Conservation (phyloP, 2,888 invertebrate genomes). For the Lasius fuliginosus region DNA sequence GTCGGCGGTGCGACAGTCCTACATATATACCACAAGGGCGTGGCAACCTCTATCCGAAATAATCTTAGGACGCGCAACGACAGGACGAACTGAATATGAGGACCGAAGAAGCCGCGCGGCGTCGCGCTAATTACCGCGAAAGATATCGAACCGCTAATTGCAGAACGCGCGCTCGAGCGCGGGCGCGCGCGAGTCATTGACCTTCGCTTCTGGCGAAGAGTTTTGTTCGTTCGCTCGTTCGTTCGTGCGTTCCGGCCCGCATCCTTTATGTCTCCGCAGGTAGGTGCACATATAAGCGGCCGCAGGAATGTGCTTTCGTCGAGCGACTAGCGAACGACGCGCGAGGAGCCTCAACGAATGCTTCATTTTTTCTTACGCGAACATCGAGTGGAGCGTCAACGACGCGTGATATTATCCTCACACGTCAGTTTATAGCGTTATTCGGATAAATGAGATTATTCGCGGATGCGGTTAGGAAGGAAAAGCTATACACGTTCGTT, state of each 20-base stretch:
- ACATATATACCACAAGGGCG: constrained; percentile 36
- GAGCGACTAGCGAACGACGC: constrained; percentile 35
- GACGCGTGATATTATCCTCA: constrained; percentile 42
- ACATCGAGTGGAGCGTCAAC: constrained; percentile 34
- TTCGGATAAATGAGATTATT: not conserved
- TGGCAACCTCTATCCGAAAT: constrained; percentile 41
- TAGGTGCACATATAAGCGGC: constrained; percentile 54
- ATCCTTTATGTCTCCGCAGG: constrained; percentile 56
- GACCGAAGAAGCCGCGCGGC: constrained; percentile 28
- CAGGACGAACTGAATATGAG: not conserved
- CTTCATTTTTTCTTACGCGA: constrained; percentile 35
- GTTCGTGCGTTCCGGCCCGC: constrained; percentile 59
- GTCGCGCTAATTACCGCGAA: constrained; percentile 65
- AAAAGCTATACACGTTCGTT: not conserved
- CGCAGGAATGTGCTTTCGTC: constrained; percentile 55
- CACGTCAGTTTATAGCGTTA: constrained; percentile 14
- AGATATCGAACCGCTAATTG: constrained; percentile 65
- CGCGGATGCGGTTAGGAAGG: constrained; percentile 16
- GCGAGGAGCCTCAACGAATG: constrained; percentile 14
- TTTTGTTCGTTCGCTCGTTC: constrained; percentile 49
- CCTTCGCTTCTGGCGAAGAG: constrained; percentile 57
- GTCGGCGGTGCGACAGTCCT: constrained; percentile 36
- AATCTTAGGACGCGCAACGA: constrained; percentile 22
- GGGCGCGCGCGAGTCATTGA: constrained; percentile 62
- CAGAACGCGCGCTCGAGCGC: constrained; percentile 1